phyloP scores from a whole-genome alignment of 92 coral and sea anemone species.

The Phymanthus crucifer region DNA sequence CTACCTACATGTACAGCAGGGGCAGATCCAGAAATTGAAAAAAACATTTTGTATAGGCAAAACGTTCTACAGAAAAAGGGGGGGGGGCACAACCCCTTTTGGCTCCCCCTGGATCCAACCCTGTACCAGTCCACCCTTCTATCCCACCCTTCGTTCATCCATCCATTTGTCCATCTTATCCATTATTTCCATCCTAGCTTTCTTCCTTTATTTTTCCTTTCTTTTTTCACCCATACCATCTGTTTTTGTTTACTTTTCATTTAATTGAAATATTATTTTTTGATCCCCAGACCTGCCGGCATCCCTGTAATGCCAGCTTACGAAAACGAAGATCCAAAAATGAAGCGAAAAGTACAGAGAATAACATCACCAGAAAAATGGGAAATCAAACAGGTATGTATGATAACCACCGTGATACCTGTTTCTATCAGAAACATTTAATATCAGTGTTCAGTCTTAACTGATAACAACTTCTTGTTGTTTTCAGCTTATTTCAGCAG shows the following conservation, averaged over 20 bases:
- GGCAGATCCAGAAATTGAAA: too few relatives aligned
- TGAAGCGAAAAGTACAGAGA: conserved; percentile 86
- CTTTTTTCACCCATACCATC: too few relatives aligned
- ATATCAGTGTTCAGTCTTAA: not conserved
- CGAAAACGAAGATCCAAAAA: conserved; percentile 84
- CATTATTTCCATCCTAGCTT: too few relatives aligned
- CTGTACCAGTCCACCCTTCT: too few relatives aligned
- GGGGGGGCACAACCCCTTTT: too few relatives aligned
- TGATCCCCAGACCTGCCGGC: conserved; percentile 71
- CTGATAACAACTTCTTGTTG: not conserved
- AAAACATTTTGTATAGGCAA: too few relatives aligned
- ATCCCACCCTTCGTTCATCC: too few relatives aligned
- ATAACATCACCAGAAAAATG: conserved; percentile 98
- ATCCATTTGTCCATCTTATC: too few relatives aligned
- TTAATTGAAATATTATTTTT: not conserved
- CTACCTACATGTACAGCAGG: not conserved
- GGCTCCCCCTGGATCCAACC: too few relatives aligned
- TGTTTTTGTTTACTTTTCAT: not conserved
- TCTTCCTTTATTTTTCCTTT: too few relatives aligned
- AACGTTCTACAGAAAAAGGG: too few relatives aligned
- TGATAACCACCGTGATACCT: not conserved
- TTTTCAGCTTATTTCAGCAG: conserved; percentile 84
- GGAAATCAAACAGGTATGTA: conserved; percentile 93
- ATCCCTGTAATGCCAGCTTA: conserved; percentile 92
- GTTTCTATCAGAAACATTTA: not conserved